Conservation (phyloP, 2,797 vertebrate genomes). For the Enteromius treurensis region DNA sequence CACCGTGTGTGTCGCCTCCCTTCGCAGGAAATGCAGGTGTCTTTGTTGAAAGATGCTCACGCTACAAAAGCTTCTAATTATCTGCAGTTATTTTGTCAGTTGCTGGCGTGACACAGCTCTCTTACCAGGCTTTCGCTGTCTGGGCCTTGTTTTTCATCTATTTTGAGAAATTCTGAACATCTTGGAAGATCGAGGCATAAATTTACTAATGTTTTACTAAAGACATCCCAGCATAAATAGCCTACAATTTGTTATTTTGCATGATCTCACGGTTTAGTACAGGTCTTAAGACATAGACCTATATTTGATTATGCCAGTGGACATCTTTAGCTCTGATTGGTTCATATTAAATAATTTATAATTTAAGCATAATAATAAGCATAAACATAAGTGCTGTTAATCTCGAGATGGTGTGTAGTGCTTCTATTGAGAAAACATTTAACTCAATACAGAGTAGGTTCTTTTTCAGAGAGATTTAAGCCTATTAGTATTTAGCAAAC, state of each 20-base stretch:
- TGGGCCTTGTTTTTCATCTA: slow-evolving; percentile 38
- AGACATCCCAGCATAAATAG: neutral
- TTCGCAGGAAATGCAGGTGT: slow-evolving; percentile 84
- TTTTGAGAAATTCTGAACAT: slow-evolving; percentile 13
- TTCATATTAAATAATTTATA: neutral
- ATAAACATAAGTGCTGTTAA: neutral
- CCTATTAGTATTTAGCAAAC: neutral
- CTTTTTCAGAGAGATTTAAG: neutral
- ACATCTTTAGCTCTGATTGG: neutral
- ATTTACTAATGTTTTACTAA: neutral
- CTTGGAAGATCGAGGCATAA: neutral
- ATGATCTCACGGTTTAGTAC: neutral
- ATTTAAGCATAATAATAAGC: neutral
- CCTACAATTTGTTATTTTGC: neutral
- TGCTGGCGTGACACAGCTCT: slow-evolving; percentile 68
- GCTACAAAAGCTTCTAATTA: slow-evolving; percentile 84
- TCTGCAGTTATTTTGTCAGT: slow-evolving; percentile 86
- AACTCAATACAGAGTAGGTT: neutral
- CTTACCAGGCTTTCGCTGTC: slow-evolving; percentile 27
- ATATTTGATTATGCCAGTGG: neutral
- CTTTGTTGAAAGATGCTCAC: slow-evolving; percentile 83
- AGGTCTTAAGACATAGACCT: neutral
- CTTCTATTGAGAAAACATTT: neutral
- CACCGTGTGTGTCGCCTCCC: slow-evolving; percentile 78
- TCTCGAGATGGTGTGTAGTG: too few relatives aligned